Evolutionary conservation across 2,888 invertebrate species (phyloP).

Genomic region (Ligdia adustata): DNA sequence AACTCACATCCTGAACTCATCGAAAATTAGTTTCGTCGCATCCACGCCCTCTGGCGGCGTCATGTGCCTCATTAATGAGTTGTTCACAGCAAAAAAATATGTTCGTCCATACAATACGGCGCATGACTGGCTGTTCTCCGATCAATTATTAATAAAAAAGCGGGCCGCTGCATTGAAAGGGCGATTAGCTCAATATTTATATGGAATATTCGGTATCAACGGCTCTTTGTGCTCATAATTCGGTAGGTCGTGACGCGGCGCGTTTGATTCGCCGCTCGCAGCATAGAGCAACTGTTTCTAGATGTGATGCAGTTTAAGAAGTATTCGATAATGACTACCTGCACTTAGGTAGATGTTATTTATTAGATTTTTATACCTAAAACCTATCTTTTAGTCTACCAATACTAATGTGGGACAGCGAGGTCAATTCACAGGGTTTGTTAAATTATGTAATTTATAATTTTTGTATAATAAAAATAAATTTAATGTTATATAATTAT

Average conservation of each 20-base stretch:
- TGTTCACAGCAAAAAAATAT: slow-evolving; percentile 71
- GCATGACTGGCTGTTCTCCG: slow-evolving; percentile 80
- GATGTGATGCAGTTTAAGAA: slow-evolving; percentile 36
- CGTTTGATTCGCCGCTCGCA: slow-evolving; percentile 71
- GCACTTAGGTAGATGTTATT: too few species aligned
- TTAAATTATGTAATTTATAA: too few species aligned
- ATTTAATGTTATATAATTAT: too few species aligned
- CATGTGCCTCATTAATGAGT: slow-evolving; percentile 78
- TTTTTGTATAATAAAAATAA: too few species aligned
- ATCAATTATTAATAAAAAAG: slow-evolving; percentile 84
- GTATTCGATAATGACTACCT: background rate
- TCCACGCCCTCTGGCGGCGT: slow-evolving; percentile 56
- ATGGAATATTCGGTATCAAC: slow-evolving; percentile 84
- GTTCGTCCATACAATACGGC: slow-evolving; percentile 77
- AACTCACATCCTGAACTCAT: slow-evolving; percentile 59
- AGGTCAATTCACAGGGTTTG: too few species aligned
- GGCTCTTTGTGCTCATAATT: slow-evolving; percentile 82
- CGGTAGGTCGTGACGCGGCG: slow-evolving; percentile 81
- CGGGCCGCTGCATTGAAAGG: slow-evolving; percentile 83
- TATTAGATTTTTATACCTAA: too few species aligned
- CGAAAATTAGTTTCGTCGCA: slow-evolving; percentile 69
- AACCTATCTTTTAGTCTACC: too few species aligned
- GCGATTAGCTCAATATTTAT: slow-evolving; percentile 85
- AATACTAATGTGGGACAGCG: too few species aligned
- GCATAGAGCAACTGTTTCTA: slow-evolving; percentile 72